Evolutionary conservation across 2,888 invertebrate genomes (phyloP).

Genomic region (Volucella bombylans): DNA sequence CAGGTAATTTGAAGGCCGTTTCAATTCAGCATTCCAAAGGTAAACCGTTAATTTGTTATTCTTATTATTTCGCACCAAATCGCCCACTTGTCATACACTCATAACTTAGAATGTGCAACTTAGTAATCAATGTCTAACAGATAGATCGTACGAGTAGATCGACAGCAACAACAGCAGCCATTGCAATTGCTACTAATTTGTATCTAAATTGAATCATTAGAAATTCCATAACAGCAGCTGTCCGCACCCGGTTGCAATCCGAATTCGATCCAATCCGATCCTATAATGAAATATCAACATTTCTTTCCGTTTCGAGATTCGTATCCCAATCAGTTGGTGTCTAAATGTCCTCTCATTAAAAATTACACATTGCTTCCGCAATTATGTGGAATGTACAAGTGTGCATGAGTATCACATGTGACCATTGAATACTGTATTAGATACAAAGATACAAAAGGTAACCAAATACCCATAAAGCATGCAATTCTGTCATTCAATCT

Average conservation of each 20-base stretch:
- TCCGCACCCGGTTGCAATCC: constrained; percentile 53
- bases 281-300: constrained; percentile 51
- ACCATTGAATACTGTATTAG: constrained; percentile 22
- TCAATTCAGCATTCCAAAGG: constrained; percentile 48
- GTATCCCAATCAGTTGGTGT: constrained; percentile 23
- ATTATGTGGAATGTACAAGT: constrained; percentile 15
- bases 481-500: constrained; percentile 67
- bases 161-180: constrained; percentile 13
- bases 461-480: constrained; percentile 67
- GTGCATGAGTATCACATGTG: not conserved
- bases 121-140: constrained; percentile 21
- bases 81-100: constrained; percentile 4
- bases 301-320: constrained; percentile 17
- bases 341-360: constrained; percentile 19
- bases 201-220: constrained; percentile 49
- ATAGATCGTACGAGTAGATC: too few species aligned
- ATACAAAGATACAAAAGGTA: constrained; percentile 53
- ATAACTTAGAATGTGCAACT: constrained; percentile 21
- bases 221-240: constrained; percentile 38
- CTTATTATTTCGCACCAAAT: constrained; percentile 14
- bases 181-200: constrained; percentile 44
- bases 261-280: constrained; percentile 20
- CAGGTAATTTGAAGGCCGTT: constrained; percentile 63
- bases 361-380: constrained; percentile 43
- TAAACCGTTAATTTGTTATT: constrained; percentile 45